Percentiles rank a stretch among this genome's conserved stretches.
Evolutionary conservation across 2,888 invertebrate species (phyloP).

Genomic region (Mellilla xanthometata): DNA sequence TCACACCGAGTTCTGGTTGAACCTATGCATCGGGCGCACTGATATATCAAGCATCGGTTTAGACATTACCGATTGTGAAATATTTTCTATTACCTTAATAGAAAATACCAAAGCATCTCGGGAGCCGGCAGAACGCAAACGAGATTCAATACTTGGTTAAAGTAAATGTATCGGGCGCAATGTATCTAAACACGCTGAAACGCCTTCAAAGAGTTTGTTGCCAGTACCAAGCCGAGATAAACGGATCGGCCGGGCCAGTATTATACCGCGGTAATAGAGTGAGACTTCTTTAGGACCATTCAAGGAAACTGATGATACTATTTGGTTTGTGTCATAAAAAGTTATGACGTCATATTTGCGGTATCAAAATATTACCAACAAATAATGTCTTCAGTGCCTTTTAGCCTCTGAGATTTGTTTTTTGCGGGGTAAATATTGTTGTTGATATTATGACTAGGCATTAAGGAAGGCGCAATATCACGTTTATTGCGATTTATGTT

Average conservation of each 20-base stretch:
- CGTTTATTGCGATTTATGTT: slow-evolving; percentile 26
- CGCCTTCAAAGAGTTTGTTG: slow-evolving; percentile 41
- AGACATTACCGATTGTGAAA: slow-evolving; percentile 10
- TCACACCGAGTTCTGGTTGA: slow-evolving; percentile 3
- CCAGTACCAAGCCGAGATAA: slow-evolving; percentile 65
- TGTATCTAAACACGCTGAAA: slow-evolving; percentile 57
- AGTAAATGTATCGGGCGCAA: slow-evolving; percentile 60
- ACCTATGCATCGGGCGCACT: slow-evolving; percentile 1
- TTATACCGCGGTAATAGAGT: slow-evolving; percentile 68
- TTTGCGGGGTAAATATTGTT: slow-evolving; percentile 34
- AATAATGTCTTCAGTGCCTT: slow-evolving; percentile 49
- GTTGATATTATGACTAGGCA: slow-evolving; percentile 23
- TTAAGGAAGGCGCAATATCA: slow-evolving; percentile 22
- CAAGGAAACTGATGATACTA: slow-evolving; percentile 70
- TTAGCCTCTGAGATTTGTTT: slow-evolving; percentile 42
- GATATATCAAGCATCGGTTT: slow-evolving; percentile 1
- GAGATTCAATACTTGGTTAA: slow-evolving; percentile 17
- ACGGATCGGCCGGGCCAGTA: slow-evolving; percentile 67
- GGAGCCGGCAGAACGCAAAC: slow-evolving; percentile 17
- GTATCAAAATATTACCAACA: slow-evolving; percentile 67
- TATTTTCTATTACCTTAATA: slow-evolving; percentile 10
- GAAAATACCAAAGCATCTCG: slow-evolving; percentile 1
- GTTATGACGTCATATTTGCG: slow-evolving; percentile 70
- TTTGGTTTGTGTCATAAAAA: slow-evolving; percentile 75
- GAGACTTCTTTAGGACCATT: slow-evolving; percentile 68